Conservation (phyloP, 2,797 vertebrate genomes). For the Chrysocyon brachyurus region DNA sequence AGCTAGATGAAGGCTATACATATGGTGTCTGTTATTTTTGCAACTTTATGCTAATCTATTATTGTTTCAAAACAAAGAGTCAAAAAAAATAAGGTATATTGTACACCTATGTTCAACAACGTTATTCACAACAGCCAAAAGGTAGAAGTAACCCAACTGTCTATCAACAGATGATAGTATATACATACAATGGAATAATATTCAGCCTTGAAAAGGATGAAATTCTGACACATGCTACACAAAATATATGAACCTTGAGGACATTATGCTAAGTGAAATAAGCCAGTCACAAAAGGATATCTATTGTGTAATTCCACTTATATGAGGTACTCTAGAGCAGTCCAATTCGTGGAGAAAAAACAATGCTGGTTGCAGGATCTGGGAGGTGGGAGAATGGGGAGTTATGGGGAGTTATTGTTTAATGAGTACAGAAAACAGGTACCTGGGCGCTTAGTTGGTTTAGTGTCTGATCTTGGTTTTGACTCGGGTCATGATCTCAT, state of each 20-base stretch:
- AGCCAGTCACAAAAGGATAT: background rate
- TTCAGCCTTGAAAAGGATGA: background rate
- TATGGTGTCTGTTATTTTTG: background rate
- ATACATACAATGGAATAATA: background rate
- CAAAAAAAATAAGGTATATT: background rate
- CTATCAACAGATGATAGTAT: background rate
- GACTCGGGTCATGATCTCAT: no score
- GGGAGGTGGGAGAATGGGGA: background rate
- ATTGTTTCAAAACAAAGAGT: conserved; percentile 44
- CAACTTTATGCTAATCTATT: conserved; percentile 24
- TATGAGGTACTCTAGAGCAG: background rate
- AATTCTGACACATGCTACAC: background rate
- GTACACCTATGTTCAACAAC: background rate
- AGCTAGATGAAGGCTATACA: background rate
- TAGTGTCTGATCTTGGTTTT: no score
- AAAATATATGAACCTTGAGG: background rate
- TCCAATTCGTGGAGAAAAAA: background rate
- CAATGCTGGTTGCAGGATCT: background rate
- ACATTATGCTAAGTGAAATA: conserved; percentile 21
- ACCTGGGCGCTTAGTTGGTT: no score
- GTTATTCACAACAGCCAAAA: conserved; percentile 38
- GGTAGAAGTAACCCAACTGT: background rate
- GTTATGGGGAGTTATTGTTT: background rate
- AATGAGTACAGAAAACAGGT: background rate
- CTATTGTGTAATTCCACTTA: background rate